phyloP scores from a whole-genome alignment of 2,888 invertebrate species.

The Boloria euphrosyne region DNA sequence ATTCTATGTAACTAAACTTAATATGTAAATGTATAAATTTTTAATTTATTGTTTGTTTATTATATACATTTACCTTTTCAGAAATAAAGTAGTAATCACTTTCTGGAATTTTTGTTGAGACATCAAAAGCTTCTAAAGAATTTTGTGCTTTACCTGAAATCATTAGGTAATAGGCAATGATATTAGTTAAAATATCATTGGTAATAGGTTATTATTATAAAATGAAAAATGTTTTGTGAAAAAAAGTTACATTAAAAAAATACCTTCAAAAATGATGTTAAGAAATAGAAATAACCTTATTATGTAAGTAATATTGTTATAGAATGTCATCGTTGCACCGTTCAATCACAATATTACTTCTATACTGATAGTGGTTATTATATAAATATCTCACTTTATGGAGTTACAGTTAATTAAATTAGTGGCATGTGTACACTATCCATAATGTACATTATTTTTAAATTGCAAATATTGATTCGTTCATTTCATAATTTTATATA shows the following conservation, averaged over 20 bases:
- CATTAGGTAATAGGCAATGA: too few relatives aligned
- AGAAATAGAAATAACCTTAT: not conserved
- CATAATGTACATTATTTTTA: not conserved
- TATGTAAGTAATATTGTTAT: not conserved
- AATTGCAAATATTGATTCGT: not conserved
- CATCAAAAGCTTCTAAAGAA: not conserved
- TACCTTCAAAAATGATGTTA: not conserved
- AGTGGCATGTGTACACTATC: slow-evolving; percentile 1
- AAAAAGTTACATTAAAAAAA: too few relatives aligned
- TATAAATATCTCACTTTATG: not conserved
- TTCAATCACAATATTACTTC: not conserved
- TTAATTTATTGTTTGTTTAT: not conserved
- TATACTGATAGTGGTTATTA: slow-evolving; percentile 8
- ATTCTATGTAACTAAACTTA: not conserved
- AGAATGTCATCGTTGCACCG: slow-evolving; percentile 2
- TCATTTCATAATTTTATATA: too few relatives aligned
- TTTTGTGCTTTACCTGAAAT: not conserved
- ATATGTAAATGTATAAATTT: not conserved
- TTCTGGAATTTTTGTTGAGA: not conserved
- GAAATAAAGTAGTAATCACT: slow-evolving; percentile 10
- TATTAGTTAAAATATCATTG: not conserved
- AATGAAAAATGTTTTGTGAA: too few relatives aligned
- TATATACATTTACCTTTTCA: slow-evolving; percentile 12
- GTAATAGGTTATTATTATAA: too few relatives aligned
- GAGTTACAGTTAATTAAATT: slow-evolving; percentile 5